phyloP scores from a whole-genome alignment of 2,888 invertebrate species.

The Dusona sp. region DNA sequence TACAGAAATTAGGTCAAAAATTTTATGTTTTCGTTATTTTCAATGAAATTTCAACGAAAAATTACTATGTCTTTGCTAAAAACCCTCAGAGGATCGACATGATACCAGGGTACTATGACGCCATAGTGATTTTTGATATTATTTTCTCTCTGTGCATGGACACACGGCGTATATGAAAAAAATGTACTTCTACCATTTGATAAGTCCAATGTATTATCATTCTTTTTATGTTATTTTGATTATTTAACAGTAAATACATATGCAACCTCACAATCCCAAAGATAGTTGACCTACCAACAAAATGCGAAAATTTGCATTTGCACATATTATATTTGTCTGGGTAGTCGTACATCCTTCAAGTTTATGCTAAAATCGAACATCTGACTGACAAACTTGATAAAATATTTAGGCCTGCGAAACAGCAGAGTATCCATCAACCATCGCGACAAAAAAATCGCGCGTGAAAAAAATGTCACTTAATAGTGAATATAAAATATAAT shows the following conservation, averaged over 20 bases:
- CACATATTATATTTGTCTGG: background rate
- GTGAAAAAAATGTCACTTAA: background rate
- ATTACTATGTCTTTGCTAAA: too few species aligned
- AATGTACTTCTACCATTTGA: background rate
- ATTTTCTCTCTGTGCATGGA: too few species aligned
- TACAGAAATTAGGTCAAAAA: too few species aligned
- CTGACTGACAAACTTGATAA: background rate
- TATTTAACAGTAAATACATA: too few species aligned
- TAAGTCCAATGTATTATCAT: background rate
- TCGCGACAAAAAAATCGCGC: background rate
- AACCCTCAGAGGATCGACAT: too few species aligned
- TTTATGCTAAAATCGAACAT: slow-evolving; percentile 1
- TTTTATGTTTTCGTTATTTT: too few species aligned
- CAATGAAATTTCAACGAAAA: too few species aligned
- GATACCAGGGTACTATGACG: too few species aligned
- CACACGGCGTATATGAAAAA: background rate
- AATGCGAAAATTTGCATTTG: background rate
- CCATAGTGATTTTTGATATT: too few species aligned
- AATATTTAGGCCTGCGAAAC: slow-evolving; percentile 26
- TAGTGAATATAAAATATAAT: background rate
- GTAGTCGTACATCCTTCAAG: slow-evolving; percentile 6
- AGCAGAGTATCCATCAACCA: slow-evolving; percentile 18
- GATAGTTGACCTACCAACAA: background rate
- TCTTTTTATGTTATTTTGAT: background rate
- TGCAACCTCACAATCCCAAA: too few species aligned